Conservation (phyloP, 1,140 invertebrate species). For the Ganaspis sp. region DNA sequence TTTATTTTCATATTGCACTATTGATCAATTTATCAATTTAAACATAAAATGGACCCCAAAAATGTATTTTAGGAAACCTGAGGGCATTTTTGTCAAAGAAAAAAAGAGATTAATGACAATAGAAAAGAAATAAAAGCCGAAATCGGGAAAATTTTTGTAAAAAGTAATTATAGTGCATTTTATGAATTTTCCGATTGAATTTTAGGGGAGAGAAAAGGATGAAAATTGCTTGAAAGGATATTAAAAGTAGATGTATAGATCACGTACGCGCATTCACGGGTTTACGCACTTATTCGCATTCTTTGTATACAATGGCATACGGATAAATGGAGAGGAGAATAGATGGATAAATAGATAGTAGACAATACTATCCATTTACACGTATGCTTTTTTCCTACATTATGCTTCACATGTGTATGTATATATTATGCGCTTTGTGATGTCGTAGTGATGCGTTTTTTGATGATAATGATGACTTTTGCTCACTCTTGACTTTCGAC, state of each 20-base stretch:
- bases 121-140: too few species aligned
- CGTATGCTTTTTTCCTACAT: slow-evolving; percentile 29
- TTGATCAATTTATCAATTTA: too few species aligned
- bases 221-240: background rate
- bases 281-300: slow-evolving; percentile 22
- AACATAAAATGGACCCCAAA: too few species aligned
- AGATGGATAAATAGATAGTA: slow-evolving; percentile 16
- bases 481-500: slow-evolving; percentile 31
- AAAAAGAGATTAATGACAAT: too few species aligned
- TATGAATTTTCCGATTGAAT: too few species aligned
- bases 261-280: background rate
- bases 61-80: too few species aligned
- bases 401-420: slow-evolving; percentile 42
- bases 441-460: slow-evolving; percentile 17
- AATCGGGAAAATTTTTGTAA: too few species aligned
- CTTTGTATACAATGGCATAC: slow-evolving; percentile 20
- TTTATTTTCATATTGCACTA: too few species aligned
- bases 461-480: slow-evolving; percentile 27
- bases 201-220: background rate
- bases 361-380: slow-evolving; percentile 29
- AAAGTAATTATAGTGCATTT: too few species aligned
- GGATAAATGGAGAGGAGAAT: slow-evolving; percentile 18
- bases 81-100: too few species aligned
- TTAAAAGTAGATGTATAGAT: background rate
- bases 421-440: slow-evolving; percentile 40